phyloP scores from a whole-genome alignment of 2,113 vertebrate genomes.

The Bombycilla garrulus region DNA sequence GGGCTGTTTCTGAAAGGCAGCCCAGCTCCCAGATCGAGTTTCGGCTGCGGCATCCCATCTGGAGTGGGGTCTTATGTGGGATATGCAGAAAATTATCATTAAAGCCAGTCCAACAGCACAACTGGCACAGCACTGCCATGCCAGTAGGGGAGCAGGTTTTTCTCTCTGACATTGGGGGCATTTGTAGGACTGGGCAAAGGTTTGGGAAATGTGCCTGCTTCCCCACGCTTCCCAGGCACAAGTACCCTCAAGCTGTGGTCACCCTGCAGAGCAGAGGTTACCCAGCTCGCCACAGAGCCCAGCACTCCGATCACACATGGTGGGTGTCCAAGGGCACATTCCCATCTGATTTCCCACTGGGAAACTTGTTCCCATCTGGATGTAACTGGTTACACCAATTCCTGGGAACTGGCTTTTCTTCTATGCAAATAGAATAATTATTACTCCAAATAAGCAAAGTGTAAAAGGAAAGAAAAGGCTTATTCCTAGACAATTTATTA shows the following conservation, averaged over 20 bases:
- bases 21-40: not conserved
- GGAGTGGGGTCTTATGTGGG: not conserved
- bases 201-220: not conserved
- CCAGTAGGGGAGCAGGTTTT: not conserved
- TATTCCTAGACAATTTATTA: conserved; percentile 47
- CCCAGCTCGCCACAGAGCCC: accelerated
- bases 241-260: accelerated
- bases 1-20: not conserved
- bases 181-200: not conserved
- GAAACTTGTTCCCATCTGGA: not conserved
- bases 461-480: conserved; percentile 50
- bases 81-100: conserved; percentile 4
- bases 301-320: accelerated
- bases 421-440: conserved; percentile 39
- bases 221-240: not conserved
- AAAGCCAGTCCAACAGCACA: not conserved
- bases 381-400: conserved; percentile 19
- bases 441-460: conserved; percentile 13
- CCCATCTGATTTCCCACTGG: not conserved
- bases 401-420: conserved; percentile 44
- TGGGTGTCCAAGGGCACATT: not conserved
- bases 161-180: not conserved
- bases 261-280: accelerated
- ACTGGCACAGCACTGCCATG: not conserved
- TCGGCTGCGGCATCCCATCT: not conserved